phyloP scores from a whole-genome alignment of 2,797 vertebrate genomes.

The Diceros bicornis region DNA sequence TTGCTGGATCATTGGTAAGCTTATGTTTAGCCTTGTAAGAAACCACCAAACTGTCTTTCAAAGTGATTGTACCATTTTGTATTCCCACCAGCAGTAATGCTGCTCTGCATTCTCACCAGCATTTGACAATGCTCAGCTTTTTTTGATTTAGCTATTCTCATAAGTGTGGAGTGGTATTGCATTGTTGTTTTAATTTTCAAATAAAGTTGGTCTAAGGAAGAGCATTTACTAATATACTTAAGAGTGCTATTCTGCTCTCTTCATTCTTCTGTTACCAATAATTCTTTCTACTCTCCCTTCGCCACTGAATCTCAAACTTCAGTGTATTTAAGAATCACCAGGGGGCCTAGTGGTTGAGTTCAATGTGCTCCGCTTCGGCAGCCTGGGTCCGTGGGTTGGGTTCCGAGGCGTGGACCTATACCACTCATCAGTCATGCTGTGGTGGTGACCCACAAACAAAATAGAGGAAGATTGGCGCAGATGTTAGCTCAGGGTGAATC shows the following conservation, averaged over 20 bases:
- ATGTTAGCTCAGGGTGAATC: too few species aligned
- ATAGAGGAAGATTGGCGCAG: too few species aligned
- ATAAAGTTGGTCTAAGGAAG: background rate
- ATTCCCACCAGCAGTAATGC: background rate
- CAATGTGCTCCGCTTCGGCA: too few species aligned
- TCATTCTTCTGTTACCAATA: background rate
- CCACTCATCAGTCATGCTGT: too few species aligned
- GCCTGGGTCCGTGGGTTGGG: too few species aligned
- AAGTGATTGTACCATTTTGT: background rate
- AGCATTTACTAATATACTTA: background rate
- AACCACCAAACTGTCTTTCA: background rate
- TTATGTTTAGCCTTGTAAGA: background rate
- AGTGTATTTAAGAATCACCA: background rate
- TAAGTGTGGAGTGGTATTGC: background rate
- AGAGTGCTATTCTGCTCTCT: background rate
- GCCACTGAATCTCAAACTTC: background rate
- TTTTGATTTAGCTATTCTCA: background rate
- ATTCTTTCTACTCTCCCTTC: background rate
- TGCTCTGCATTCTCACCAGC: background rate
- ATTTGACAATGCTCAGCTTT: background rate
- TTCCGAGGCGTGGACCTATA: too few species aligned
- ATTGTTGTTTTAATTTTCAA: background rate
- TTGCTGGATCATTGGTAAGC: background rate
- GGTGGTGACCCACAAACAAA: too few species aligned
- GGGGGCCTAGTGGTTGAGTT: too few species aligned